Evolutionary conservation across 2,888 invertebrate species (phyloP).

Genomic region (Lasioglossum calceatum): DNA sequence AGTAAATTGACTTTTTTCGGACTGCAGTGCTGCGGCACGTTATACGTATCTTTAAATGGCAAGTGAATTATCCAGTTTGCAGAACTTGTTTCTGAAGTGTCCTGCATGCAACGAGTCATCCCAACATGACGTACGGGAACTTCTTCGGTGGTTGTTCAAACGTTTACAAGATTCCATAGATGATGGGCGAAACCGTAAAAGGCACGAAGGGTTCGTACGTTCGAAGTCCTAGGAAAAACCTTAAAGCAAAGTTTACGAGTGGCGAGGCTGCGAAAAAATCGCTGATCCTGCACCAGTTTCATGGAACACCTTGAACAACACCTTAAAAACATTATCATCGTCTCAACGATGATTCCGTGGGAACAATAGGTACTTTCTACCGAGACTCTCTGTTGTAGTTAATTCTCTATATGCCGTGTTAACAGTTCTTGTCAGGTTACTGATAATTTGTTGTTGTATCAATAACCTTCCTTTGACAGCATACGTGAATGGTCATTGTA

Average conservation of each 20-base stretch:
- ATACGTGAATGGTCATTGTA: background rate
- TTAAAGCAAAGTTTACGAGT: constrained; percentile 53
- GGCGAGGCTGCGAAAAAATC: constrained; percentile 37
- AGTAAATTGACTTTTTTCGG: constrained; percentile 9
- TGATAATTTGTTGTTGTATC: background rate
- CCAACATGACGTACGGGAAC: constrained; percentile 50
- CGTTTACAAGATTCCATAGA: constrained; percentile 65
- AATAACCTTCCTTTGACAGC: background rate
- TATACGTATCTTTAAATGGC: constrained; percentile 37
- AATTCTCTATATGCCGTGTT: background rate
- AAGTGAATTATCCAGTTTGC: constrained; percentile 50
- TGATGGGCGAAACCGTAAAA: constrained; percentile 63
- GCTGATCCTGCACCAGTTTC: constrained; percentile 36
- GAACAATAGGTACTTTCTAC: background rate
- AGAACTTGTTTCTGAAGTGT: constrained; percentile 40
- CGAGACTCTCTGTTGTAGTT: background rate
- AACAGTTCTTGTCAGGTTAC: too few relatives aligned
- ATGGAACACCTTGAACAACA: constrained; percentile 26
- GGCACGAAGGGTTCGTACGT: constrained; percentile 48
- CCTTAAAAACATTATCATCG: constrained; percentile 9
- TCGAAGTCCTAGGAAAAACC: constrained; percentile 63
- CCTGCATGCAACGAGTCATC: constrained; percentile 48
- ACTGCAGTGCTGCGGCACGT: background rate
- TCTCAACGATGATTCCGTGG: background rate
- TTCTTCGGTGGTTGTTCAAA: constrained; percentile 42